Percentiles rank a stretch among this genome's conserved stretches.
These are phyloP conservation scores for Drosophila neotestacea DNA, from an alignment of 2,888 invertebrate genomes.

Conservation along the genomic window DNA sequence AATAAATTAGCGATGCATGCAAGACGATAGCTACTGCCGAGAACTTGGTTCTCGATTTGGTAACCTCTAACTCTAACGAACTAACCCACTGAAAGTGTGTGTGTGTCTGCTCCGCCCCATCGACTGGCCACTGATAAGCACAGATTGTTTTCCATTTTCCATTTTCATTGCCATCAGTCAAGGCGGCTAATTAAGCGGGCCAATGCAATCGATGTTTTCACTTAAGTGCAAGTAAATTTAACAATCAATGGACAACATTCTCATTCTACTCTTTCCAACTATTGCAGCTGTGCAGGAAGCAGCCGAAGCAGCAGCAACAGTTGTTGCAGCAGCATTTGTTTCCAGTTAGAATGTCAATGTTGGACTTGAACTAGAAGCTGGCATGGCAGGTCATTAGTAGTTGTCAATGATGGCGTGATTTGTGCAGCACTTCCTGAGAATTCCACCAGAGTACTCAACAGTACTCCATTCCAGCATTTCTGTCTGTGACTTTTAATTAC, in stretches of 20 bases:
- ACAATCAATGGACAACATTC: slow-evolving; percentile 37
- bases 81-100: slow-evolving; percentile 69
- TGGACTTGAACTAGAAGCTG: slow-evolving; percentile 37
- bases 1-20: slow-evolving; percentile 78
- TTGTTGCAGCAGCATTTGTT: slow-evolving; percentile 63
- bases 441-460: background rate
- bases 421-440: slow-evolving; percentile 65
- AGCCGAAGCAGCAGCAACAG: slow-evolving; percentile 28
- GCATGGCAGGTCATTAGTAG: slow-evolving; percentile 69
- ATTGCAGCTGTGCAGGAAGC: slow-evolving; percentile 49
- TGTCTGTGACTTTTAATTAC: slow-evolving; percentile 63
- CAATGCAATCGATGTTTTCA: slow-evolving; percentile 65
- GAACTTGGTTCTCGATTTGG: slow-evolving; percentile 10
- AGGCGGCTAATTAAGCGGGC: slow-evolving; percentile 60
- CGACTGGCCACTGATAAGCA: slow-evolving; percentile 49
- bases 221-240: slow-evolving; percentile 78
- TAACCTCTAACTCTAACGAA: slow-evolving; percentile 63
- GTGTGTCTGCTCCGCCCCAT: slow-evolving; percentile 1
- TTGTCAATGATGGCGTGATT: slow-evolving; percentile 71
- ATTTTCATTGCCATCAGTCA: slow-evolving; percentile 66
- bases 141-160: slow-evolving; percentile 65
- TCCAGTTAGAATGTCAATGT: slow-evolving; percentile 63
- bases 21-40: slow-evolving; percentile 61
- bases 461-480: background rate
- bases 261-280: slow-evolving; percentile 13